phyloP scores from a whole-genome alignment of 2,113 vertebrate species.

The Microcebus ravelobensis region DNA sequence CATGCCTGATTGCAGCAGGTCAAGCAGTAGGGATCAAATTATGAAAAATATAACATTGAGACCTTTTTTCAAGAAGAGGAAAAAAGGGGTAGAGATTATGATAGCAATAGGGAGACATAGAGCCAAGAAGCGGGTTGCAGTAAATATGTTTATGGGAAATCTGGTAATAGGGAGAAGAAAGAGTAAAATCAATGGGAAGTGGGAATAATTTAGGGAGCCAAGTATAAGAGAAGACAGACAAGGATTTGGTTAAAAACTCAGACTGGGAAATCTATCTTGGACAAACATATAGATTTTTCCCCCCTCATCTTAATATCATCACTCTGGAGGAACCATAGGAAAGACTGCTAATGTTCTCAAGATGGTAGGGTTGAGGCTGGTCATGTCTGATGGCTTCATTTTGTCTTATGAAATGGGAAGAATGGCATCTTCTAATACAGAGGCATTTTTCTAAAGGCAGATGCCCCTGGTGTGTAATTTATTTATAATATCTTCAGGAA shows the following conservation, averaged over 20 bases:
- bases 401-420: background rate
- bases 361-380: background rate
- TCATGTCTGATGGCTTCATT: slow-evolving; percentile 37
- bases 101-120: accelerated
- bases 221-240: background rate
- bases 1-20: background rate
- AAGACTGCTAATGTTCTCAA: background rate
- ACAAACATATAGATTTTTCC: background rate
- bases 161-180: background rate
- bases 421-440: slow-evolving; percentile 27
- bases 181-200: background rate
- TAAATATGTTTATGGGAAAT: background rate
- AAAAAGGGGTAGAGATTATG: background rate
- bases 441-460: slow-evolving; percentile 24
- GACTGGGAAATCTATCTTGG: background rate
- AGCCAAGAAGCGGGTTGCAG: background rate
- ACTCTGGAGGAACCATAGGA: background rate
- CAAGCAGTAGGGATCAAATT: background rate
- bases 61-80: background rate
- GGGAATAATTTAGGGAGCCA: background rate
- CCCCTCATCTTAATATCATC: background rate
- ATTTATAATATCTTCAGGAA: slow-evolving; percentile 1
- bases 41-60: background rate
- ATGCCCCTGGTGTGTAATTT: slow-evolving; percentile 41
- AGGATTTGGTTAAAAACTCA: background rate